Evolutionary conservation across 2,797 vertebrate genomes (phyloP).

Genomic region (Halcyon leucocephala): DNA sequence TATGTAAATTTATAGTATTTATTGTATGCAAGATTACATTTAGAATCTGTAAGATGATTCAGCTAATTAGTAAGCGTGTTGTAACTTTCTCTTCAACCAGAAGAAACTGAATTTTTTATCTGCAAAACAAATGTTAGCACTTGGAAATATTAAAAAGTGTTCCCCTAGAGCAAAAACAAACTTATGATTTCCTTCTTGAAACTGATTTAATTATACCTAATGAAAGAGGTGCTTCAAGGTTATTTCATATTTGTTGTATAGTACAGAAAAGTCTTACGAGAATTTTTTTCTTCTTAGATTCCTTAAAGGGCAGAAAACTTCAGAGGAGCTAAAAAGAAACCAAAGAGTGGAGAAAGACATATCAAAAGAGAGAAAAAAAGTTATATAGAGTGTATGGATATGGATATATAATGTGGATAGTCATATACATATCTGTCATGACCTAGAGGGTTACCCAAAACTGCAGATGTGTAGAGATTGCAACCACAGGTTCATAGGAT

Average conservation of each 20-base stretch:
- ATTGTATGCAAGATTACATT: neutral
- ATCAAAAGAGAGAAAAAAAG: neutral
- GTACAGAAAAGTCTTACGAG: neutral
- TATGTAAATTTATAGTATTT: neutral
- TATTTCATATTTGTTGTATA: neutral
- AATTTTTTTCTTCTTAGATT: neutral
- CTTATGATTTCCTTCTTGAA: neutral
- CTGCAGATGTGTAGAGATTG: neutral
- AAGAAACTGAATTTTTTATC: neutral
- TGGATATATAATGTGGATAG: neutral
- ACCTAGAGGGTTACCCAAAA: neutral
- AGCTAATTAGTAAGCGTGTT: neutral
- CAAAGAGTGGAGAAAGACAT: neutral
- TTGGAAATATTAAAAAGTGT: neutral
- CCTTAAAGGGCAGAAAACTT: neutral
- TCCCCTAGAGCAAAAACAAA: neutral
- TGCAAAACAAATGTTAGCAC: neutral
- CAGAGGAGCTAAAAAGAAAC: neutral
- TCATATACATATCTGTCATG: neutral
- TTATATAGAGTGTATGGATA: neutral
- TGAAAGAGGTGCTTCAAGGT: neutral
- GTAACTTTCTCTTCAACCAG: neutral
- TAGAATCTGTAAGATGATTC: neutral
- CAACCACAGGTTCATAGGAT: accelerated
- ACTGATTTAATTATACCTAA: neutral